Evolutionary conservation across 1,140 invertebrate genomes (phyloP).

Genomic region (Eurosta solidaginis): DNA sequence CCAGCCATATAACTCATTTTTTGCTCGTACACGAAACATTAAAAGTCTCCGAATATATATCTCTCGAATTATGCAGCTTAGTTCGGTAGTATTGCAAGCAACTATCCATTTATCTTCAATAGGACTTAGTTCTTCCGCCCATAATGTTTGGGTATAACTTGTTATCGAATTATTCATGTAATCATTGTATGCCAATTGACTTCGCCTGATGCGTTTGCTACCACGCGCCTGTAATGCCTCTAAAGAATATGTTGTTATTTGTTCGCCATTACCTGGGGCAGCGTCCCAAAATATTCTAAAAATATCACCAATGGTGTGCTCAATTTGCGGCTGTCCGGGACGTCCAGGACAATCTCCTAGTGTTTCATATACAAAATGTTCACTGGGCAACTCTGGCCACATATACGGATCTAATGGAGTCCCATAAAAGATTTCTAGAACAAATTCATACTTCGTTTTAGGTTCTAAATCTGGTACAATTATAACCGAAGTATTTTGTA

Average conservation of each 20-base stretch:
- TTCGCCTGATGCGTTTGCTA: neutral
- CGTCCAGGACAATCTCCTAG: slow-evolving; percentile 70
- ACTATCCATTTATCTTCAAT: slow-evolving; percentile 69
- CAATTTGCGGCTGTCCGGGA: slow-evolving; percentile 70
- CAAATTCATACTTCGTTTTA: slow-evolving; percentile 75
- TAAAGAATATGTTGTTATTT: slow-evolving; percentile 66
- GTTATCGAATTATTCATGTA: neutral
- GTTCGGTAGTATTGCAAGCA: slow-evolving; percentile 81
- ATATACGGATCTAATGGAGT: slow-evolving; percentile 65
- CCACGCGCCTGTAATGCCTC: slow-evolving; percentile 61
- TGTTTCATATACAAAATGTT: slow-evolving; percentile 77
- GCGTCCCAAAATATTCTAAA: slow-evolving; percentile 76
- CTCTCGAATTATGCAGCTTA: slow-evolving; percentile 76
- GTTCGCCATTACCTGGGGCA: slow-evolving; percentile 70
- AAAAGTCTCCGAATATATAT: slow-evolving; percentile 70
- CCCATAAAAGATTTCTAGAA: slow-evolving; percentile 71
- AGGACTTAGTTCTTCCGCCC: slow-evolving; percentile 47
- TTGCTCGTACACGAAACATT: slow-evolving; percentile 76
- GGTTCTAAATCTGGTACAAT: slow-evolving; percentile 67
- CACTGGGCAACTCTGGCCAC: slow-evolving; percentile 69
- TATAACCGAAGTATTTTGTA: slow-evolving; percentile 36
- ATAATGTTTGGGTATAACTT: slow-evolving; percentile 10
- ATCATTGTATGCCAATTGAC: neutral
- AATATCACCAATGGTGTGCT: slow-evolving; percentile 67
- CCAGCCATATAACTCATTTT: slow-evolving; percentile 79